Conservation (phyloP, 2,113 vertebrate species). For the Pontoporia blainvillei region DNA sequence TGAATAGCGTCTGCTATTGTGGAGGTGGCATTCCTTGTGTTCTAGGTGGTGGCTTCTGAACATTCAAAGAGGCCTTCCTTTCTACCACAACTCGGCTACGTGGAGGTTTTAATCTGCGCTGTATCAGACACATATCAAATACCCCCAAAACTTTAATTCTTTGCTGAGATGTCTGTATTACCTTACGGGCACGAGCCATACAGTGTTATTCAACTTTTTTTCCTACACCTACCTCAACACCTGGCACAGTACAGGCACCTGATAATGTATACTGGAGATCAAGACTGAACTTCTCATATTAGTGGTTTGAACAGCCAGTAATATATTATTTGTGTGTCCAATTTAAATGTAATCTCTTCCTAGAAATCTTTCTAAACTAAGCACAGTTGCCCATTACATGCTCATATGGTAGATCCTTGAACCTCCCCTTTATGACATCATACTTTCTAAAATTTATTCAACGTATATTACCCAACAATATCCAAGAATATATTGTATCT, state of each 20-base stretch:
- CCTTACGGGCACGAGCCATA: neutral
- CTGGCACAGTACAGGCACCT: neutral
- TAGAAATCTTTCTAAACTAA: slow-evolving; percentile 24
- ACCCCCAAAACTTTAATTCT: neutral
- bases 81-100: neutral
- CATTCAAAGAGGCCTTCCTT: neutral
- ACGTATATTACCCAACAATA: neutral
- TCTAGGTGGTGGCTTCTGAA: neutral
- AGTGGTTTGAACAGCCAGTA: neutral
- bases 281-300: neutral
- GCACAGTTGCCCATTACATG: neutral
- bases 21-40: neutral
- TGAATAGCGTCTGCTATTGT: neutral
- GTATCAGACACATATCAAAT: neutral
- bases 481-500: neutral
- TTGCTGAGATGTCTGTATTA: neutral
- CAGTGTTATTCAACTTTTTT: neutral
- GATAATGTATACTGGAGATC: neutral
- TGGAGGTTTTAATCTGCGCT: neutral
- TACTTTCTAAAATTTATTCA: neutral
- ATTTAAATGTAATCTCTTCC: neutral
- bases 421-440: neutral
- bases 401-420: neutral
- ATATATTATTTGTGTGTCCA: neutral
- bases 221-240: neutral